A percentile compares a stretch with the other conserved stretches of the same genome.
Conservation (phyloP, 1,140 invertebrate genomes). For the Piezodorus guildinii region DNA sequence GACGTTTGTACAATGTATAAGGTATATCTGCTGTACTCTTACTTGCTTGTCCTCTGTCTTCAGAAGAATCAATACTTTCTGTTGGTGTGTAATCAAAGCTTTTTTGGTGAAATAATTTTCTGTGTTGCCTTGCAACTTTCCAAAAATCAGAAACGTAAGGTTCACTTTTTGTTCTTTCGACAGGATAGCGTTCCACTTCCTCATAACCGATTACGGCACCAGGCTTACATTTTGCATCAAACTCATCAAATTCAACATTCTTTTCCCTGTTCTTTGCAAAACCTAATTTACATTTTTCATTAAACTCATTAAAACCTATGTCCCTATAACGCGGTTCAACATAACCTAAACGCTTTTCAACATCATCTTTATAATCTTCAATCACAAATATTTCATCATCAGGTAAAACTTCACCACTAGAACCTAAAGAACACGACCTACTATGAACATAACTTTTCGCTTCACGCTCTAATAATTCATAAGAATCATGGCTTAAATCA, state of each 20-base stretch:
- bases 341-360: constrained; percentile 31
- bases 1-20: constrained; percentile 67
- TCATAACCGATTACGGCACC: constrained; percentile 37
- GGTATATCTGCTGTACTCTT: constrained; percentile 59
- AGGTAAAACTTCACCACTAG: constrained; percentile 43
- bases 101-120: constrained; percentile 64
- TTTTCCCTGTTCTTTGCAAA: constrained; percentile 24
- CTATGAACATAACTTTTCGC: constrained; percentile 24
- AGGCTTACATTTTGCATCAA: constrained; percentile 38
- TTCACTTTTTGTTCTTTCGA: constrained; percentile 73
- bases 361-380: constrained; percentile 39
- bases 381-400: constrained; percentile 54
- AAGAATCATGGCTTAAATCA: constrained; percentile 78
- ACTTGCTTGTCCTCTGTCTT: constrained; percentile 21
- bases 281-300: constrained; percentile 31
- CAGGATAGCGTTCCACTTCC: constrained; percentile 32
- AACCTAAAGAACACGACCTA: constrained; percentile 45
- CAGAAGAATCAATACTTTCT: constrained; percentile 35
- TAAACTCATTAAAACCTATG: constrained; percentile 31
- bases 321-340: constrained; percentile 29
- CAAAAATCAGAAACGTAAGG: constrained; percentile 43
- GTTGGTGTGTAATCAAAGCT: constrained; percentile 72
- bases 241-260: constrained; percentile 34
- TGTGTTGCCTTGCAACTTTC: constrained; percentile 27
- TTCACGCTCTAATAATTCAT: constrained; percentile 59